A percentile compares a stretch with the other conserved stretches of the same genome.
Evolutionary conservation across 2,113 vertebrate genomes (phyloP).

Genomic region (Pseudorhombus dupliciocellatus): DNA sequence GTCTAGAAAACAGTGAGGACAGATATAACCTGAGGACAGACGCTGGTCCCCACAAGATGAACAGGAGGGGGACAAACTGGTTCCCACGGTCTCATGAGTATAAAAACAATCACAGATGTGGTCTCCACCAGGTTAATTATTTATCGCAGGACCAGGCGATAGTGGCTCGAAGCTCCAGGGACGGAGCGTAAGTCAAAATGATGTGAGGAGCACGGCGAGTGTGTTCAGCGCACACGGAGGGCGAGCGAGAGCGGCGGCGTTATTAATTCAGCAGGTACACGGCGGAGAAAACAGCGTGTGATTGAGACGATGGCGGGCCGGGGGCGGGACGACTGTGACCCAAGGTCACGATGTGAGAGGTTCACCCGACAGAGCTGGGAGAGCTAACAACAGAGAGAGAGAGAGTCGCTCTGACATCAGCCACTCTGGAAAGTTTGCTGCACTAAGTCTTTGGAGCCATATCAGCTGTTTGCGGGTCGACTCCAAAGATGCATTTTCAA

Average conservation of each 20-base stretch:
- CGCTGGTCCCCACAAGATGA: neutral
- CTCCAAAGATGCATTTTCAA: too few species aligned
- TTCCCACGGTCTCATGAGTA: neutral
- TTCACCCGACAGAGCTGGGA: conserved; percentile 26
- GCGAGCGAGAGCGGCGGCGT: conserved; percentile 35
- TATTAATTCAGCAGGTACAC: conserved; percentile 67
- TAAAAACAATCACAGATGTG: neutral
- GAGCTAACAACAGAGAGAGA: conserved; percentile 1
- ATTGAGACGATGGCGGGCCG: conserved; percentile 39
- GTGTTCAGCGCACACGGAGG: neutral
- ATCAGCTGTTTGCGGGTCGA: too few species aligned
- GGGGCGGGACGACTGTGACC: conserved; percentile 41
- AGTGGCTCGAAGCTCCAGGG: neutral
- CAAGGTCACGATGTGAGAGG: conserved; percentile 59
- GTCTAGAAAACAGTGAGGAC: neutral
- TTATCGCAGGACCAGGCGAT: neutral
- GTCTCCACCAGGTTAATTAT: neutral
- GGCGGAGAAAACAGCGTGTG: conserved; percentile 54
- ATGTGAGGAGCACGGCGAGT: neutral
- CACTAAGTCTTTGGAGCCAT: too few species aligned
- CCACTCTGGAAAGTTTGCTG: too few species aligned
- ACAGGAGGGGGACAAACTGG: neutral
- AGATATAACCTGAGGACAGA: neutral
- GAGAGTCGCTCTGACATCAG: neutral
- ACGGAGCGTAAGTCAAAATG: neutral